phyloP scores from a whole-genome alignment of 2,113 vertebrate species.

The Scolopax mira region DNA sequence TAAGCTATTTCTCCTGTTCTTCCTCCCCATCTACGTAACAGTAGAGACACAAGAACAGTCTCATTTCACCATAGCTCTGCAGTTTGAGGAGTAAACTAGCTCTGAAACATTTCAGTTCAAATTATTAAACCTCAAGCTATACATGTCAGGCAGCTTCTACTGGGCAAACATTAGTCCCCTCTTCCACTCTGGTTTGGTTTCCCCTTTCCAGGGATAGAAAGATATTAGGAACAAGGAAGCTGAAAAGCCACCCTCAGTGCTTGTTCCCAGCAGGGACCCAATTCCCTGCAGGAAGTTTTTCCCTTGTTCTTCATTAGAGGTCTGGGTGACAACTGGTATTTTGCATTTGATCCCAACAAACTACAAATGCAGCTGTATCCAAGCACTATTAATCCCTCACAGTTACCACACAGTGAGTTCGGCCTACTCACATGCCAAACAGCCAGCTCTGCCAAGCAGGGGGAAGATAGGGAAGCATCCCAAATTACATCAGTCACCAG shows the following conservation, averaged over 20 bases:
- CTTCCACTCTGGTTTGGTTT: neutral
- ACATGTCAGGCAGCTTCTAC: neutral
- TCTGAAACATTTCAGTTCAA: neutral
- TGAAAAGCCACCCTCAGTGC: neutral
- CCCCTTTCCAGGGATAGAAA: neutral
- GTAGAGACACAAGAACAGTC: neutral
- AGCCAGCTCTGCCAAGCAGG: neutral
- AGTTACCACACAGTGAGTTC: too few species aligned
- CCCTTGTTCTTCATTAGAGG: neutral
- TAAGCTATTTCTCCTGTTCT: neutral
- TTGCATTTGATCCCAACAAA: neutral
- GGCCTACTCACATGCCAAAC: neutral
- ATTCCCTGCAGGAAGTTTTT: neutral
- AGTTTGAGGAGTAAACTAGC: neutral
- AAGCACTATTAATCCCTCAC: neutral
- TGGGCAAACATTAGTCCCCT: neutral
- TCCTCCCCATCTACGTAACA: neutral
- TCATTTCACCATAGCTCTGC: neutral
- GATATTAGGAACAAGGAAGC: neutral
- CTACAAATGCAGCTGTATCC: neutral
- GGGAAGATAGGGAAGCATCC: neutral
- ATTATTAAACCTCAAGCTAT: neutral
- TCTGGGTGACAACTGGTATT: neutral
- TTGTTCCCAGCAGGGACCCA: neutral
- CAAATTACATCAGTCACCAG: neutral